phyloP scores from a whole-genome alignment of 2,113 vertebrate species.

The Eonycteris spelaea region DNA sequence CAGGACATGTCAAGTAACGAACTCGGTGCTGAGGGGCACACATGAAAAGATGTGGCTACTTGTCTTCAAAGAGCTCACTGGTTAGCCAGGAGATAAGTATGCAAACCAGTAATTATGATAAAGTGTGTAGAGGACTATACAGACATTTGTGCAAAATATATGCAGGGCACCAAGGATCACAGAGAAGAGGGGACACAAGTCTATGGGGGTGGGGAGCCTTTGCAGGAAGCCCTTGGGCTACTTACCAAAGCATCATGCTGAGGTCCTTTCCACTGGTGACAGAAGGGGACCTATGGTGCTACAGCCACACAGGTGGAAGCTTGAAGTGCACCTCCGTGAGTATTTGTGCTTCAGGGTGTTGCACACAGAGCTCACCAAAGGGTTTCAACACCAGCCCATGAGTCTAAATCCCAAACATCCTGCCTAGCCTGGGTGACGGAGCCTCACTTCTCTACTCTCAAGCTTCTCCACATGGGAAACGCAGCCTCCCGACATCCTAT shows the following conservation, averaged over 20 bases:
- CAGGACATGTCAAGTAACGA: not conserved
- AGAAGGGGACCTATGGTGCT: not conserved
- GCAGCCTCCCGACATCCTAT: not conserved
- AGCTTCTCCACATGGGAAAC: accelerated
- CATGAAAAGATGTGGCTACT: not conserved
- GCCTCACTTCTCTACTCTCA: not conserved
- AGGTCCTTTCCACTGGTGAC: not conserved
- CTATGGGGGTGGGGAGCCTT: not conserved
- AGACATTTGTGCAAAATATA: not conserved
- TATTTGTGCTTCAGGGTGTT: not conserved
- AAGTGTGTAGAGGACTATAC: not conserved
- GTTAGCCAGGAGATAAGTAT: not conserved
- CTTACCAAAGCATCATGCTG: accelerated
- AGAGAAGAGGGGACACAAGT: not conserved
- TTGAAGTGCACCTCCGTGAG: not conserved
- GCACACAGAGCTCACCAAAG: not conserved
- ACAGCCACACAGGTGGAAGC: accelerated
- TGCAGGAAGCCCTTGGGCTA: not conserved
- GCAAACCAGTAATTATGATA: not conserved
- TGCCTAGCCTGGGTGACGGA: not conserved
- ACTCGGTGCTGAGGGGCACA: not conserved
- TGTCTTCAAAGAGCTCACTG: not conserved
- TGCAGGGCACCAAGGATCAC: not conserved
- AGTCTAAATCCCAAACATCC: not conserved
- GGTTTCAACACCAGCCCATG: not conserved